Conservation (phyloP, 2,888 invertebrate species). For the Synergus itoensis region DNA sequence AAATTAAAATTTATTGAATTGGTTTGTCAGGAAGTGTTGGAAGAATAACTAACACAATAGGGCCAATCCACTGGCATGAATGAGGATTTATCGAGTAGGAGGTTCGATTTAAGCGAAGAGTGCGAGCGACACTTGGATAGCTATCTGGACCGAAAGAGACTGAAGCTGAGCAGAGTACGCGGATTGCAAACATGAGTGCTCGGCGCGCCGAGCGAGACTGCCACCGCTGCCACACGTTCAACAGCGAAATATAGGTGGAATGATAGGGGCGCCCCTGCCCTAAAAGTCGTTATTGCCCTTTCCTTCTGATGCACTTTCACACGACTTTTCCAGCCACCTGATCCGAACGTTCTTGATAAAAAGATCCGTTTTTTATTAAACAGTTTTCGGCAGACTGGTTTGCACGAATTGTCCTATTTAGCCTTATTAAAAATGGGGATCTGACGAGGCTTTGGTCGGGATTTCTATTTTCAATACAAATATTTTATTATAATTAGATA, state of each 20-base stretch:
- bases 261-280: slow-evolving; percentile 6
- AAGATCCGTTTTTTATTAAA: neutral
- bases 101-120: slow-evolving; percentile 24
- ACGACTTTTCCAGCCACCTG: slow-evolving; percentile 15
- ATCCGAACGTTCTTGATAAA: neutral
- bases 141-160: slow-evolving; percentile 59
- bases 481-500: too few species aligned
- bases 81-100: slow-evolving; percentile 19
- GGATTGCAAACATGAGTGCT: slow-evolving; percentile 68
- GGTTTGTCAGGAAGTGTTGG: slow-evolving; percentile 6
- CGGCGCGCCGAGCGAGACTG: slow-evolving; percentile 72
- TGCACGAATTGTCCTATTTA: neutral
- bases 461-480: too few species aligned
- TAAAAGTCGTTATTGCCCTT: slow-evolving; percentile 30
- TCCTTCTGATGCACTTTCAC: slow-evolving; percentile 1
- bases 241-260: slow-evolving; percentile 34
- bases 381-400: neutral
- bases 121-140: slow-evolving; percentile 30
- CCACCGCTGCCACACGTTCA: slow-evolving; percentile 45
- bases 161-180: slow-evolving; percentile 73
- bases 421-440: too few species aligned
- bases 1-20: neutral
- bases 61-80: slow-evolving; percentile 30
- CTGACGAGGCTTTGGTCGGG: too few species aligned
- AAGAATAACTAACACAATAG: neutral